Conservation (phyloP, 1,140 invertebrate species). For the Drosophila bocki region DNA sequence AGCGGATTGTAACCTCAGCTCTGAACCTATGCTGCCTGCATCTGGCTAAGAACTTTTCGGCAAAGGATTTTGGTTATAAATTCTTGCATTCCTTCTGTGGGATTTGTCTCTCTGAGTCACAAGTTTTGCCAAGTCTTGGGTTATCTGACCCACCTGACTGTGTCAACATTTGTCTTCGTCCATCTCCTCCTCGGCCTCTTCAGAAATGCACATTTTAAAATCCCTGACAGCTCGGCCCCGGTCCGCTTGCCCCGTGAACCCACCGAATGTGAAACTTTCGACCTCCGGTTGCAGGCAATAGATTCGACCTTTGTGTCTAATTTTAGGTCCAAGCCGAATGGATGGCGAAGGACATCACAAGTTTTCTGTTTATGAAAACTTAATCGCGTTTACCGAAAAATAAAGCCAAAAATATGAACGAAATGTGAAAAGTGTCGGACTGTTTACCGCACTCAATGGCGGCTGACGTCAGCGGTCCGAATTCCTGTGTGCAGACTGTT, state of each 20-base stretch:
- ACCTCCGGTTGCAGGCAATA: constrained; percentile 13
- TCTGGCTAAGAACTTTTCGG: neutral
- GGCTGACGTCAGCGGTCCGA: constrained; percentile 25
- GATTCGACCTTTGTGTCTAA: constrained; percentile 32
- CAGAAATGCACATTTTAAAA: constrained; percentile 28
- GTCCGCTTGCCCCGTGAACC: neutral
- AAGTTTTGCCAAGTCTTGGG: neutral
- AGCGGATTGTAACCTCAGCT: neutral
- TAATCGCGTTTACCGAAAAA: constrained; percentile 26
- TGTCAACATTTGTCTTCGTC: constrained; percentile 13
- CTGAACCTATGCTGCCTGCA: neutral
- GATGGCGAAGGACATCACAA: constrained; percentile 18
- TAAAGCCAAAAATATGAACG: constrained; percentile 1
- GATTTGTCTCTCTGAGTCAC: constrained; percentile 3
- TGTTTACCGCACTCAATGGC: constrained; percentile 11
- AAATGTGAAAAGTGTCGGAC: constrained; percentile 11
- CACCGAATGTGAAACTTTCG: neutral
- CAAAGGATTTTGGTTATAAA: constrained; percentile 1
- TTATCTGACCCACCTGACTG: constrained; percentile 7
- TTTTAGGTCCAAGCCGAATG: constrained; percentile 25
- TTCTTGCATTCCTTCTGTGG: neutral
- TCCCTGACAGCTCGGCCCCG: constrained; percentile 5
- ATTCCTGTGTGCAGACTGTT: neutral
- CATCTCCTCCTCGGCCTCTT: neutral
- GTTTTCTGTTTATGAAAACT: constrained; percentile 32